A percentile compares a stretch with the other conserved stretches of the same genome.
Conservation (phyloP, 2,888 invertebrate genomes). For the Quadroppia sp. region DNA sequence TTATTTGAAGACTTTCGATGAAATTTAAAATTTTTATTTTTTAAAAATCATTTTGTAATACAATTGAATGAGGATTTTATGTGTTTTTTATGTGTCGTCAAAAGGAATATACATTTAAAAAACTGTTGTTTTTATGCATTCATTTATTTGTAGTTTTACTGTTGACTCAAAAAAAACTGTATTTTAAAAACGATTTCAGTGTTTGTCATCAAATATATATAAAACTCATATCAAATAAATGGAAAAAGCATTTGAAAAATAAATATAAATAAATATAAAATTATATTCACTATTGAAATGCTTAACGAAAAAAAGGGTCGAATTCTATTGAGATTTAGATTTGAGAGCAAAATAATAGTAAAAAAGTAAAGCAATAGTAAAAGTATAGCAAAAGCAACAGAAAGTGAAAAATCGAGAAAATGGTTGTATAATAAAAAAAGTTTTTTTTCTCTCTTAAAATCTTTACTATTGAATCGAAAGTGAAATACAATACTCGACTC, state of each 20-base stretch:
- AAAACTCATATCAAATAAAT: not conserved
- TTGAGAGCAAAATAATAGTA: not conserved
- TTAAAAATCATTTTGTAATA: no score
- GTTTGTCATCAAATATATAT: not conserved
- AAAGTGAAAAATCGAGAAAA: not conserved
- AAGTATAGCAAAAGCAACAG: not conserved
- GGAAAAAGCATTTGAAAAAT: not conserved
- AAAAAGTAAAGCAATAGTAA: no score
- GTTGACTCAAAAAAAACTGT: no score
- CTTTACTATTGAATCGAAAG: not conserved
- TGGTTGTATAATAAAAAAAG: not conserved
- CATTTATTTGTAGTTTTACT: not conserved
- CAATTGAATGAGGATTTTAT: no score
- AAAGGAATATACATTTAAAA: not conserved
- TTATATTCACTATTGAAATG: not conserved
- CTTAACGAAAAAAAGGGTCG: not conserved
- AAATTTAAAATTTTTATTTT: no score
- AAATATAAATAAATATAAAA: not conserved
- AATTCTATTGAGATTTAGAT: constrained; percentile 10
- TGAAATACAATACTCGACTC: constrained; percentile 4
- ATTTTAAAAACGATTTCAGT: not conserved
- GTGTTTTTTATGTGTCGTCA: no score
- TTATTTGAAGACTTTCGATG: no score
- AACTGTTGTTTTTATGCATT: not conserved
- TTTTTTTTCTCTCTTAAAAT: not conserved